Conservation (phyloP, 2,888 invertebrate species). For the Lithophane socia region DNA sequence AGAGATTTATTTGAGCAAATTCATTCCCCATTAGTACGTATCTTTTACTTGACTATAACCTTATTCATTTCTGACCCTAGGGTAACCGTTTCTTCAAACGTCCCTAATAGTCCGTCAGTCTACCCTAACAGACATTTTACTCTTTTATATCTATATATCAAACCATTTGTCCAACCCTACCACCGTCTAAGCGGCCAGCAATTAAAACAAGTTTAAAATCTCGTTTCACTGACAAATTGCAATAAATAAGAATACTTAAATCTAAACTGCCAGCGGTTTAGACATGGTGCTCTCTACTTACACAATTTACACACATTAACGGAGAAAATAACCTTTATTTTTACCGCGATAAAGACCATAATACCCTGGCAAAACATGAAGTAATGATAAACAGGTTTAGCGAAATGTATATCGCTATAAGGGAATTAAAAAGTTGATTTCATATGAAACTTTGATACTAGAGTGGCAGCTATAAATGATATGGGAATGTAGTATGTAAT, state of each 20-base stretch:
- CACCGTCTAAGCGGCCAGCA: constrained; percentile 63
- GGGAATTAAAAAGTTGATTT: constrained; percentile 66
- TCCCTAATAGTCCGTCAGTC: neutral
- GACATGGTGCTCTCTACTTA: constrained; percentile 67
- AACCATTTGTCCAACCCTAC: constrained; percentile 66
- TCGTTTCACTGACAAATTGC: constrained; percentile 80
- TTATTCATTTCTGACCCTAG: neutral
- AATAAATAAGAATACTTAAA: constrained; percentile 80
- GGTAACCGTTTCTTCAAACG: neutral
- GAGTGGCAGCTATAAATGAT: constrained; percentile 38
- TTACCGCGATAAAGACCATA: neutral
- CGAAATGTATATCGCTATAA: constrained; percentile 58
- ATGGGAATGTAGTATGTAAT: constrained; percentile 41
- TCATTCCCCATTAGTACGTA: neutral
- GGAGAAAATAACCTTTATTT: constrained; percentile 40
- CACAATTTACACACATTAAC: constrained; percentile 43
- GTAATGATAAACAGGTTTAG: constrained; percentile 61
- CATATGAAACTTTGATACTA: constrained; percentile 53
- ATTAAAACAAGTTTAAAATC: constrained; percentile 82
- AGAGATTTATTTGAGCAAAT: neutral
- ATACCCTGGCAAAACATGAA: constrained; percentile 33
- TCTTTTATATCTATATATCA: neutral
- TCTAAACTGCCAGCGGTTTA: constrained; percentile 72
- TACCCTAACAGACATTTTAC: neutral
- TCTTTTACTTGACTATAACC: neutral